Percentiles rank a stretch among this genome's conserved stretches.
Conservation (phyloP, 92 coral and sea anemone genomes). For the Palythoa caribaeorum region DNA sequence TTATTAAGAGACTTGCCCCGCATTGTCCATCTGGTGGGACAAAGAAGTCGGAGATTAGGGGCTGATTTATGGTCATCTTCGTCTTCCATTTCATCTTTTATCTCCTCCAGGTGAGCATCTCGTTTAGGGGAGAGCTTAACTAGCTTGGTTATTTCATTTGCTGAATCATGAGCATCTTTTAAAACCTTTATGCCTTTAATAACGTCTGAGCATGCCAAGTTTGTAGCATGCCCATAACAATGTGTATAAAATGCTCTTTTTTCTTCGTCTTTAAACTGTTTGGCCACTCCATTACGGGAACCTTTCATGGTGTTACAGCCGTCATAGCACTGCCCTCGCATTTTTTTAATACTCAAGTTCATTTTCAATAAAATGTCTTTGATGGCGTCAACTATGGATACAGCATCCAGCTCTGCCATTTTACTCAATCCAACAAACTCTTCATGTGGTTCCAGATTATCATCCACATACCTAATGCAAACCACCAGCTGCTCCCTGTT, state of each 20-base stretch:
- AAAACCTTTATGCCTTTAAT: not conserved
- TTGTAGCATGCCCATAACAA: constrained; percentile 52
- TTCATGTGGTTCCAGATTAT: too few species aligned
- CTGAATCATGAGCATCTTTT: not conserved
- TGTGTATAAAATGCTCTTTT: constrained; percentile 51
- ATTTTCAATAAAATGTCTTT: not conserved
- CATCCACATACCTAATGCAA: too few species aligned
- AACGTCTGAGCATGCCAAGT: constrained; percentile 41
- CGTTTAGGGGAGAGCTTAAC: not conserved
- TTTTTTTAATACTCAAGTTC: too few species aligned
- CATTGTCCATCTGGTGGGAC: not conserved
- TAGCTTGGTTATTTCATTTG: not conserved
- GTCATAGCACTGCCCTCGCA: not conserved
- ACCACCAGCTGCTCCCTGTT: too few species aligned
- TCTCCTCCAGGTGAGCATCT: not conserved
- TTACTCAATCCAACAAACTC: too few species aligned
- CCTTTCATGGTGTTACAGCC: not conserved
- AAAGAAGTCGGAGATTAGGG: not conserved
- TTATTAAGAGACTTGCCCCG: not conserved
- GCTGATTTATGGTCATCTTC: not conserved
- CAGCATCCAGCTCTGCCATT: not conserved
- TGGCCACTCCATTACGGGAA: constrained; percentile 31
- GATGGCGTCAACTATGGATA: not conserved
- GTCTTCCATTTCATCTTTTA: not conserved
- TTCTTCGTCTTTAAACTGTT: constrained; percentile 39